Base-by-base conservation (phyloP, 2,797 vertebrate species). In the Tiaroga cobitis region DNA sequence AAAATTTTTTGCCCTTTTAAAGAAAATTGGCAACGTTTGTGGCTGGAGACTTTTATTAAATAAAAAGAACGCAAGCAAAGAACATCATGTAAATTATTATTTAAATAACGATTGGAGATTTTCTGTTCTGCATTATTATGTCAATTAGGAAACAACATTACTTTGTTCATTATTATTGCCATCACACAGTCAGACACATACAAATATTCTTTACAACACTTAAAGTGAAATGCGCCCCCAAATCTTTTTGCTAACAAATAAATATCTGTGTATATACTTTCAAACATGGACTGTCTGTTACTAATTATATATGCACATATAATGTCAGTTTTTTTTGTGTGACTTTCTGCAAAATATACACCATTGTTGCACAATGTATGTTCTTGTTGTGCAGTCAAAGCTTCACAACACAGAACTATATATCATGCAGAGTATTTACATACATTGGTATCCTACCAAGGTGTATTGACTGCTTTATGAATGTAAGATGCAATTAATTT, bases 151-250 rank as follows among this genome's bases (percentile, higher is more conserved):
- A 89, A 85, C 80, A 85, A 87, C 86, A 88, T 87, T 77, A 39
- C 80, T 74, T 89, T n/a, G 34, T 73, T 82, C 69, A 92, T 85
- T 81, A 92, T 92, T 93, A 92, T 92, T 86, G 91, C 87, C 84
- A 92, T 91, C 89, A 94, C 90, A 93, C 93, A 89, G 88, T 92
- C 91, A 89, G 89, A 88, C 86, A 92, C 88, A 90, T 92, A 93
- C 87, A 94, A 76, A 90, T 92, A 87, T 88, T 85, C 91, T 94
- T 92, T 92, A 93, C 92, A 93, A 92, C 92, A 94, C 91, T 89
- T 87, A 76, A 87, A 63, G 83, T 88, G 89, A 90, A 90, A 91
- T 87, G 85, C 39, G 88, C 90, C 68, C 88, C 51, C 70, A 83
- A 81, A 86, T 81, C 75, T 80, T 75, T 88, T 75, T 83, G 88